These are phyloP conservation scores for Drosophila fungiperda DNA, from an alignment of 2,888 invertebrate genomes.

Conservation along the genomic window DNA sequence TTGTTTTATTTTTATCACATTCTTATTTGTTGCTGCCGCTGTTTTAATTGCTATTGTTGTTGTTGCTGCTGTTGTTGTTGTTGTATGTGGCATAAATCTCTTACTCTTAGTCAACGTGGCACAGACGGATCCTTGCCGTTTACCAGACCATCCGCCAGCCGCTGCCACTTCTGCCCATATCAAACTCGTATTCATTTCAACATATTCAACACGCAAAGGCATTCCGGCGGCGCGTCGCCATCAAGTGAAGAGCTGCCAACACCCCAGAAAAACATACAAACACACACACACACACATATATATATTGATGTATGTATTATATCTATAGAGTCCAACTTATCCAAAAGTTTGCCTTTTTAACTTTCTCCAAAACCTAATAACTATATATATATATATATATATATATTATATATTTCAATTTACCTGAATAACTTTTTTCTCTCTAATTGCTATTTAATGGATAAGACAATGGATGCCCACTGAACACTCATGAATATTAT, in stretches of 20 bases:
- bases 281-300: conserved; percentile 1
- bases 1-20: conserved; percentile 69
- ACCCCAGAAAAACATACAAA: conserved; percentile 3
- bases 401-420: neutral
- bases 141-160: conserved; percentile 6
- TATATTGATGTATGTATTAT: neutral
- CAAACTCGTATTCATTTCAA: conserved; percentile 44
- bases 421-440: neutral
- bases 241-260: neutral
- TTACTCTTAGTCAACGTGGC: conserved; percentile 51
- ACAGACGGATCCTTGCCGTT: conserved; percentile 30
- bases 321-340: neutral
- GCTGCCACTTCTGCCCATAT: neutral
- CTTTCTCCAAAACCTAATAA: neutral
- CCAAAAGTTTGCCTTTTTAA: conserved; percentile 8
- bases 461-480: conserved; percentile 3
- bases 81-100: conserved; percentile 53
- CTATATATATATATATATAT: neutral
- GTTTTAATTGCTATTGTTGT: conserved; percentile 66
- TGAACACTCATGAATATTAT: neutral
- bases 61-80: conserved; percentile 26
- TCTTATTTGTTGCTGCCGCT: conserved; percentile 63
- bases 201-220: conserved; percentile 39
- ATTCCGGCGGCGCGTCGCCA: conserved; percentile 36
- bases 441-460: conserved; percentile 18